These are phyloP conservation scores for Keiferia lycopersicella DNA, from an alignment of 2,888 invertebrate species.

Conservation along the genomic window DNA sequence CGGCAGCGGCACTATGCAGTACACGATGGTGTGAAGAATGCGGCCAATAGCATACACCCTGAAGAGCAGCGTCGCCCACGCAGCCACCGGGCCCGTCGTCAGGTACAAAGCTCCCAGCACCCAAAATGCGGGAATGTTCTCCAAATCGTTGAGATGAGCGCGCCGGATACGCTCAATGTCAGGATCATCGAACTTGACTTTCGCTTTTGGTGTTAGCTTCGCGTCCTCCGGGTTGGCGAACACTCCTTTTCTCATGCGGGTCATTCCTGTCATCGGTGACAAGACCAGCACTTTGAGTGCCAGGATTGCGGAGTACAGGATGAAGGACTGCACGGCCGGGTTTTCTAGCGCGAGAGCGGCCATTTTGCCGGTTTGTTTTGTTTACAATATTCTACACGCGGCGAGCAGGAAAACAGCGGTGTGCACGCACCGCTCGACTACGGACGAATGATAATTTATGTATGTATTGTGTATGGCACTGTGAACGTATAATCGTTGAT, in stretches of 20 bases:
- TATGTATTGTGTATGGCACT: too few species aligned
- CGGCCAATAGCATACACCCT: slow-evolving; percentile 79
- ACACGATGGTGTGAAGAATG: slow-evolving; percentile 83
- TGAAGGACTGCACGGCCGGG: slow-evolving; percentile 60
- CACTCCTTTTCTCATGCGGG: slow-evolving; percentile 50
- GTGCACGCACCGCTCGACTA: slow-evolving; percentile 8
- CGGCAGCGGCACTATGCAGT: slow-evolving; percentile 82
- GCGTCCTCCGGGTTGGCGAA: slow-evolving; percentile 67
- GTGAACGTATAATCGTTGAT: background rate
- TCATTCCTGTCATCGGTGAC: slow-evolving; percentile 48
- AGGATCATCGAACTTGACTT: slow-evolving; percentile 63
- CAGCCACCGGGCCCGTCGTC: slow-evolving; percentile 76
- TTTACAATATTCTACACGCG: slow-evolving; percentile 4
- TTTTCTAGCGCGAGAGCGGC: slow-evolving; percentile 46
- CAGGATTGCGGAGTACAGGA: slow-evolving; percentile 62
- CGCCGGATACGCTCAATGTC: slow-evolving; percentile 65
- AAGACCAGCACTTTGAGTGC: slow-evolving; percentile 59
- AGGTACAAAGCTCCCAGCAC: slow-evolving; percentile 82
- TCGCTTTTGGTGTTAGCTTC: slow-evolving; percentile 46
- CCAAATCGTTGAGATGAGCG: slow-evolving; percentile 87
- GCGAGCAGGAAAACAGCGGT: background rate
- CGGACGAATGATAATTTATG: slow-evolving; percentile 19
- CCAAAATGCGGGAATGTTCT: slow-evolving; percentile 86
- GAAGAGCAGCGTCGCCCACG: slow-evolving; percentile 63
- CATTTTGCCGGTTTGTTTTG: slow-evolving; percentile 41